Percentiles rank a stretch among this genome's conserved stretches.
phyloP scores from a whole-genome alignment of 2,888 invertebrate species.

The Dendrolimus pini region DNA sequence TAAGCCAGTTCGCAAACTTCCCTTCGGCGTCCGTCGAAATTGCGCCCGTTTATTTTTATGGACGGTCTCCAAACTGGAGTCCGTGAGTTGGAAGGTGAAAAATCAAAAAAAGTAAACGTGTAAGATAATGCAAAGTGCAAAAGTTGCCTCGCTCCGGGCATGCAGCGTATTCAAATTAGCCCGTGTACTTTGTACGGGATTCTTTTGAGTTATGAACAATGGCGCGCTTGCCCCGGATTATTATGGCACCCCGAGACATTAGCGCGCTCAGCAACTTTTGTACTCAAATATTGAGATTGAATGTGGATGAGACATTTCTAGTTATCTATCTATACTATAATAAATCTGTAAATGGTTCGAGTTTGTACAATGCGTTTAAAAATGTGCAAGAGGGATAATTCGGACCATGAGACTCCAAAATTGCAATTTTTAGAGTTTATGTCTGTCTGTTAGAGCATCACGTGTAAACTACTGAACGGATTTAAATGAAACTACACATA shows the following conservation, averaged over 20 bases:
- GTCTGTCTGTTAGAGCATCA: too few relatives aligned
- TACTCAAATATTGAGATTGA: neutral
- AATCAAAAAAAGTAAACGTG: slow-evolving; percentile 4
- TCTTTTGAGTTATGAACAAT: neutral
- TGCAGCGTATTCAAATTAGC: slow-evolving; percentile 3
- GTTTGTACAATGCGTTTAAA: too few relatives aligned
- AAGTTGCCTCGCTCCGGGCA: slow-evolving; percentile 1
- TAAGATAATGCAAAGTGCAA: slow-evolving; percentile 5
- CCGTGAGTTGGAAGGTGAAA: slow-evolving; percentile 1
- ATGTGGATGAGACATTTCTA: neutral
- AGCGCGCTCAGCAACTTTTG: neutral
- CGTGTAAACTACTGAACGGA: too few relatives aligned
- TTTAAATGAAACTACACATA: too few relatives aligned
- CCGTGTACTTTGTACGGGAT: neutral
- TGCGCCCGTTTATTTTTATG: slow-evolving; percentile 6
- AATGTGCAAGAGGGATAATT: too few relatives aligned
- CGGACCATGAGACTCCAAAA: too few relatives aligned
- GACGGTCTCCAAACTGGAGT: slow-evolving; percentile 2
- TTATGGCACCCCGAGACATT: neutral
- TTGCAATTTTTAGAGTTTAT: too few relatives aligned
- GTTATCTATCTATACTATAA: neutral
- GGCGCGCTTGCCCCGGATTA: neutral
- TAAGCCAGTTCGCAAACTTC: neutral
- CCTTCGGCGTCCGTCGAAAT: neutral
- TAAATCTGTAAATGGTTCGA: too few relatives aligned